Base-by-base conservation (phyloP, 2,113 vertebrate genomes). In the Smithornis capensis region DNA sequence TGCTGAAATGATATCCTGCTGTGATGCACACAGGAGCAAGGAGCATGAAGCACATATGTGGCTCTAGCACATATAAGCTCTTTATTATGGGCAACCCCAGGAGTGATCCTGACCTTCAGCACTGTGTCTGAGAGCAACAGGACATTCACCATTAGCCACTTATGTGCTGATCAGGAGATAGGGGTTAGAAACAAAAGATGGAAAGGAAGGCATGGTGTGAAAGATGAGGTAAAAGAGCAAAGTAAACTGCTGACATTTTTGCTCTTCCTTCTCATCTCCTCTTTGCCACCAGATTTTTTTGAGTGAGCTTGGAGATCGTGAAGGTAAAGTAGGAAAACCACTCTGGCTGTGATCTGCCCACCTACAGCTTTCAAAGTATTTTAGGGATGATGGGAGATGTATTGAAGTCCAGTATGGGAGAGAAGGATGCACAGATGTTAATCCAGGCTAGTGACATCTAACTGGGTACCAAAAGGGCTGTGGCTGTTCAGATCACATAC, bases 371-470 rank as follows among this genome's bases (percentile, higher is more conserved):
- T 89, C 49, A 69, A 88, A 87, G 37, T 45, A 50, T 50, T 78
- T 95, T 65, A 81, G 55, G 52, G 40, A 73, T 33, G 37, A 50
- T 59, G 27, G 37, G 38, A 74, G 56, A 47, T 89, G 31, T 45
- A 16, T 8, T 59, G 49, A 44, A 90, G 62, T 17, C 25, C 0
- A 3, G 0, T 4, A 4, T 8, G 10, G 29, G 12, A 79, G 15
- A 64, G 38, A 15, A 76, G 14, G 40, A 29, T 44, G 33, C 16
- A 29, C 6, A 80, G 79, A 57, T 33, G 42, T 80, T 87, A 65
- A 44, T n/a, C 11, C 35, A 47, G 55, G n/a, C 10, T 74, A n/a
- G 14, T 70, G 45, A n/a, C 40, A 83, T 44, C 37, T 62, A 60
- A 49, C 13, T 53, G 29, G 9, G 23, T 18, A 83, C 33, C 6